Evolutionary conservation across 2,888 invertebrate species (phyloP).

Genomic region (Torymus tubicola): DNA sequence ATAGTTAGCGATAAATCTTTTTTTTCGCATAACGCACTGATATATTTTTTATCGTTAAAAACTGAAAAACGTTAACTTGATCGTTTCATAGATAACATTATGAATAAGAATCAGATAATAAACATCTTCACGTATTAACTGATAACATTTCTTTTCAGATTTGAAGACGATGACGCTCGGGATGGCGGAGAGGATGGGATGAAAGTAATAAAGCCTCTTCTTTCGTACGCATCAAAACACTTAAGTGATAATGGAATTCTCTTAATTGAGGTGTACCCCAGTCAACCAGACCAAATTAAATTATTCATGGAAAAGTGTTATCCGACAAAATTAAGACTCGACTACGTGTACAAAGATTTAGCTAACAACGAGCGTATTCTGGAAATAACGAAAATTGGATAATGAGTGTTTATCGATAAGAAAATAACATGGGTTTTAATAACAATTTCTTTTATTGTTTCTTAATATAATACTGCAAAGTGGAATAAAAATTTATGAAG

Average conservation of each 20-base stretch:
- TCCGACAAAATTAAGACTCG: conserved; percentile 72
- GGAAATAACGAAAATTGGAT: conserved; percentile 75
- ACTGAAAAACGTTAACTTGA: too few relatives aligned
- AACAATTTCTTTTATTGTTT: neutral
- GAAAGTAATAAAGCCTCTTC: conserved; percentile 79
- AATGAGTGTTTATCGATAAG: conserved; percentile 10
- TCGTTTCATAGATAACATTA: too few relatives aligned
- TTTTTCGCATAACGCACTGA: too few relatives aligned
- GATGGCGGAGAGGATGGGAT: conserved; percentile 83
- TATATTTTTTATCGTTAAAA: too few relatives aligned
- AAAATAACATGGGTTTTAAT: conserved; percentile 24
- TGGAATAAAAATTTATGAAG: conserved; percentile 19
- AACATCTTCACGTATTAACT: too few relatives aligned
- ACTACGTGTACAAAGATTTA: conserved; percentile 78
- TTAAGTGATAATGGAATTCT: conserved; percentile 77
- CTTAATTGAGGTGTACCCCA: conserved; percentile 80
- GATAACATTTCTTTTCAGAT: conserved; percentile 74
- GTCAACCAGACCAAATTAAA: conserved; percentile 78
- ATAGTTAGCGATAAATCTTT: too few relatives aligned
- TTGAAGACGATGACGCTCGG: conserved; percentile 81
- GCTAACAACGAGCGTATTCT: conserved; percentile 79
- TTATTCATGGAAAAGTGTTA: conserved; percentile 75
- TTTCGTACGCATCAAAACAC: conserved; percentile 77
- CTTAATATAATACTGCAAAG: conserved; percentile 37
- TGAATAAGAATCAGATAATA: too few relatives aligned